These are phyloP conservation scores for Homarus americanus DNA, from an alignment of 1,140 invertebrate genomes.

Conservation along the genomic window DNA sequence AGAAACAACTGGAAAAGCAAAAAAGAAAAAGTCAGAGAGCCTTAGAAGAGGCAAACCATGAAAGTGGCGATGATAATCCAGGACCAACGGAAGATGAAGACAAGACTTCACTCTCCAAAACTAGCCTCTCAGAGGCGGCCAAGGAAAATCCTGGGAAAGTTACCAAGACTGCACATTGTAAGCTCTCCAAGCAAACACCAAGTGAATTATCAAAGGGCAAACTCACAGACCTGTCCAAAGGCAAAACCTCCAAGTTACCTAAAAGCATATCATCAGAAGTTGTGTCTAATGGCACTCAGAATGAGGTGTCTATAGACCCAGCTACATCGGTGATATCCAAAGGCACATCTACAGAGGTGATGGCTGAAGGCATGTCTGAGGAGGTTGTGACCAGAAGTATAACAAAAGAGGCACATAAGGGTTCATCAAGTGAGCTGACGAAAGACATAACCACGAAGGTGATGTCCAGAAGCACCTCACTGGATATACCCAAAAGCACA, in stretches of 20 bases:
- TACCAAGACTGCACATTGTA: conserved; percentile 13
- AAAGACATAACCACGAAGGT: neutral
- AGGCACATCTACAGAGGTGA: neutral
- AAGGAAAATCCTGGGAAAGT: conserved; percentile 28
- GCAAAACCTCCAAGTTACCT: conserved; percentile 3
- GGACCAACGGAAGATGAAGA: conserved; percentile 19
- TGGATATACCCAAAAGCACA: neutral
- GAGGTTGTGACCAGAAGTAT: neutral
- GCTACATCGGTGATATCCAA: neutral
- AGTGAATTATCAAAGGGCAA: conserved; percentile 15
- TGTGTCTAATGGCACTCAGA: neutral
- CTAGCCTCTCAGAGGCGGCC: neutral
- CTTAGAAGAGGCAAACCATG: conserved; percentile 2
- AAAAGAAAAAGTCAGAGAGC: conserved; percentile 62
- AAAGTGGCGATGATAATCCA: conserved; percentile 11
- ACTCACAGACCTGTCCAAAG: conserved; percentile 18
- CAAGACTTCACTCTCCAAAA: conserved; percentile 14
- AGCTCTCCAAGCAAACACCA: conserved; percentile 35
- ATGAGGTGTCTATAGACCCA: neutral
- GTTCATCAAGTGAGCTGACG: neutral
- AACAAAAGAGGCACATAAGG: neutral
- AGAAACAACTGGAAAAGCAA: conserved; percentile 67
- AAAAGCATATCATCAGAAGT: conserved; percentile 41
- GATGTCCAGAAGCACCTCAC: neutral
- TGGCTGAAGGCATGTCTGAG: neutral